phyloP scores from a whole-genome alignment of 2,888 invertebrate species.

The Griposia aprilina region DNA sequence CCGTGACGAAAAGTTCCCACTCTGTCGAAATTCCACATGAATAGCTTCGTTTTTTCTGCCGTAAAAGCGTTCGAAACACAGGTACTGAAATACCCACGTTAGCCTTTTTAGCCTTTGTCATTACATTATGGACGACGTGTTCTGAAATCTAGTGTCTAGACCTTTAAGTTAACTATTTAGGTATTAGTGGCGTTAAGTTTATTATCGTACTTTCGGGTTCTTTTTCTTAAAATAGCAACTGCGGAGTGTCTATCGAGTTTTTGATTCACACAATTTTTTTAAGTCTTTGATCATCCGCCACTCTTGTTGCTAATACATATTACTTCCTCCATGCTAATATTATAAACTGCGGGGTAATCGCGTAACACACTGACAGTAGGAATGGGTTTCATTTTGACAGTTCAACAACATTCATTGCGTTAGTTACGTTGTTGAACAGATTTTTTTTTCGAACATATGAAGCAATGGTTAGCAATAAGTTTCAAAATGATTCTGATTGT shows the following conservation, averaged over 20 bases:
- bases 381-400: no score
- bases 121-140: slow-evolving; percentile 1
- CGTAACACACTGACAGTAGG: no score
- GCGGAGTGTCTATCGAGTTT: not conserved
- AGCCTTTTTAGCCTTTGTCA: not conserved
- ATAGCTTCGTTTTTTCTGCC: not conserved
- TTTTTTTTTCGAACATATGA: no score
- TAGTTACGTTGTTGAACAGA: no score
- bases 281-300: not conserved
- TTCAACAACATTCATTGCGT: no score
- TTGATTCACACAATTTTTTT: not conserved
- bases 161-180: slow-evolving; percentile 3
- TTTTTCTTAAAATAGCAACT: not conserved
- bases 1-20: not conserved
- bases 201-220: not conserved
- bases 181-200: not conserved
- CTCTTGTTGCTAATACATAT: not conserved
- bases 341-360: no score
- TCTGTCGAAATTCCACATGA: slow-evolving; percentile 4
- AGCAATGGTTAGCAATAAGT: no score
- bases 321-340: no score
- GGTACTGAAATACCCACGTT: not conserved
- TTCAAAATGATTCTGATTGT: no score
- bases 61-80: not conserved
- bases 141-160: slow-evolving; percentile 22